A percentile compares a stretch with the other conserved stretches of the same genome.
Evolutionary conservation across 2,113 vertebrate species (phyloP).

Genomic region (Pseudorasbora parva): DNA sequence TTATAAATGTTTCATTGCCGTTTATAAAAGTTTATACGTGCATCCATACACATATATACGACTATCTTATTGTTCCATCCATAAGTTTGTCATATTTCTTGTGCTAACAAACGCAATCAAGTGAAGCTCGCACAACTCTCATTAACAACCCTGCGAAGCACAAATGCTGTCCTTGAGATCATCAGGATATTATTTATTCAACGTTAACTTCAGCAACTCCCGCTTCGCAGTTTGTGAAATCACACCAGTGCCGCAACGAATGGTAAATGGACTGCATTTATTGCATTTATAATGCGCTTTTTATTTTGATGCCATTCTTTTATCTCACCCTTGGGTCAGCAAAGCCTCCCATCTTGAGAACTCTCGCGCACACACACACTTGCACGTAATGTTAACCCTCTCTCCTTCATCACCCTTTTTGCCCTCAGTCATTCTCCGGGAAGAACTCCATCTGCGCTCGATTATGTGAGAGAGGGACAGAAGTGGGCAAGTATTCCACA

Average conservation of each 20-base stretch:
- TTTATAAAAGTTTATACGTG: neutral
- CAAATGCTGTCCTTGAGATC: constrained; percentile 10
- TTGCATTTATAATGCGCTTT: too few relatives aligned
- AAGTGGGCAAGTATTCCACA: constrained; percentile 8
- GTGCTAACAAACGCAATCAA: constrained; percentile 24
- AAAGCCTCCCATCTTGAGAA: constrained; percentile 6
- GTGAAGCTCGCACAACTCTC: constrained; percentile 24
- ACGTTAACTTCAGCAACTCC: neutral
- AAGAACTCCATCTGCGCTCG: neutral
- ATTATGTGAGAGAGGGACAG: constrained; percentile 35
- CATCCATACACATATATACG: too few relatives aligned
- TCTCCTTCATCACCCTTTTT: constrained; percentile 25
- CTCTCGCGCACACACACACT: neutral
- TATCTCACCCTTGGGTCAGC: constrained; percentile 35
- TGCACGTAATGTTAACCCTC: neutral
- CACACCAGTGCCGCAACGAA: constrained; percentile 9
- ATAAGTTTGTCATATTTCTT: constrained; percentile 7
- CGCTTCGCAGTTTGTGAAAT: neutral
- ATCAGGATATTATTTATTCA: neutral
- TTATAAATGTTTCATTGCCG: neutral
- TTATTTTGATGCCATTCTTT: constrained; percentile 3
- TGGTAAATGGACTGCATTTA: too few relatives aligned
- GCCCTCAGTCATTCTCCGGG: neutral
- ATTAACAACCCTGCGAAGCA: constrained; percentile 23
- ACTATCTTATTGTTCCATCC: neutral